Percentiles rank a stretch among this genome's conserved stretches.
These are phyloP conservation scores for Chironomus tentans DNA, from an alignment of 2,888 invertebrate genomes.

Conservation along the genomic window DNA sequence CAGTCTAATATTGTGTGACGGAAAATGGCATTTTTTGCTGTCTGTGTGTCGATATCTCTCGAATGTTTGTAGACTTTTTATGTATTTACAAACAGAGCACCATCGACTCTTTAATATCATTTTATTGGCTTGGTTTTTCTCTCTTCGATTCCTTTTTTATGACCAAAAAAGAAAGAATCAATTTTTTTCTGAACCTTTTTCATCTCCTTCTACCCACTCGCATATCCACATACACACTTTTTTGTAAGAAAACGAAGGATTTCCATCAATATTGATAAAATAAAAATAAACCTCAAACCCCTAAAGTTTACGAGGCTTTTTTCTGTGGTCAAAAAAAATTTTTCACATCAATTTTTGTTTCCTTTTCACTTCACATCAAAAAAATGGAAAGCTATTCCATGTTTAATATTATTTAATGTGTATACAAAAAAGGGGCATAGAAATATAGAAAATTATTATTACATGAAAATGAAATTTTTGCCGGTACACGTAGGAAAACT, in stretches of 20 bases:
- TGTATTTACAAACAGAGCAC: neutral
- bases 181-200: neutral
- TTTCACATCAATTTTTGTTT: neutral
- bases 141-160: neutral
- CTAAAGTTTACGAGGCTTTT: no score
- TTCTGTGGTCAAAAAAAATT: no score
- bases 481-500: neutral
- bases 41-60: neutral
- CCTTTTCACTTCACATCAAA: neutral
- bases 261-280: neutral
- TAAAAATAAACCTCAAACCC: no score
- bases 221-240: no score
- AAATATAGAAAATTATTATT: no score
- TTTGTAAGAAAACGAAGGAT: neutral
- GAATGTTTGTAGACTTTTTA: no score
- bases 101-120: slow-evolving; percentile 17
- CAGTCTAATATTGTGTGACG: slow-evolving; percentile 25
- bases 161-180: neutral
- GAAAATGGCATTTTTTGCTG: slow-evolving; percentile 11
- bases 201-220: neutral
- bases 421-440: no score
- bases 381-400: neutral
- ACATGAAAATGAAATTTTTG: neutral
- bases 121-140: slow-evolving; percentile 8
- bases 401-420: no score